Base-by-base conservation (phyloP, 2,113 vertebrate species). In the Rhinogobius similis region DNA sequence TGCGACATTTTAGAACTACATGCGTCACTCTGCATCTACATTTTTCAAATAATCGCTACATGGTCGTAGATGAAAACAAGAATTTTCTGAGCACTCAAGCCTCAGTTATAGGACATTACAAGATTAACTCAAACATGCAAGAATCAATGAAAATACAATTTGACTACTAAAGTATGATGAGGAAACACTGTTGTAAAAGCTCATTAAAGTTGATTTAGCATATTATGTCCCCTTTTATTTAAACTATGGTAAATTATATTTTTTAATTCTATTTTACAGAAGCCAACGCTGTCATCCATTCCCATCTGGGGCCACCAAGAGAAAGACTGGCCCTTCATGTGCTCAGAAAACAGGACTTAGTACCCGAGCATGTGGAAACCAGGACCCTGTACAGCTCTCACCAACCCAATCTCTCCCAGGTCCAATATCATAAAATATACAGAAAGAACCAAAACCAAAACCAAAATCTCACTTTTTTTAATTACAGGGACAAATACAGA, bases 361-460 rank as follows among this genome's bases (percentile, higher is more conserved):
- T 97, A 70, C 96, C 96, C 2, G 98, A 99, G 65, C 96, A 99
- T 0, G 96, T 97, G 44, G 98, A 99, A 79, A 97, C 95, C 0
- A 96, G 98, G 81, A 98, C 95, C 39, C 89, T 99, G 62, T 93
- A 89, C 62, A 99, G 97, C 87, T 96, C 94, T 75, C 96, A 96
- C 88, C 97, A 99, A 77, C 97, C 97, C 62, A 90, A 88, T 65
- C 65, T 90, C 27, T 82, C 87, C 16, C 90, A 91, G 85, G 90
- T 90, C n/a, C 48, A 65, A 67, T 38, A 65, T 29, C 50, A 65
- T 43, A 10, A 8, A 10, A 4, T 13, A 56, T 36, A 27, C 70
- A 14, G 2, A 26, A 12, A 53, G 13, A 53, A 24, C 1, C 0
- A 12, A 0, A 26, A 55, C 26, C 14, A 1, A 11, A 55, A 46